A percentile compares a stretch with the other conserved stretches of the same genome.
These are phyloP conservation scores for Porites divaricata DNA, from an alignment of 92 coral and sea anemone genomes.

Conservation along the genomic window DNA sequence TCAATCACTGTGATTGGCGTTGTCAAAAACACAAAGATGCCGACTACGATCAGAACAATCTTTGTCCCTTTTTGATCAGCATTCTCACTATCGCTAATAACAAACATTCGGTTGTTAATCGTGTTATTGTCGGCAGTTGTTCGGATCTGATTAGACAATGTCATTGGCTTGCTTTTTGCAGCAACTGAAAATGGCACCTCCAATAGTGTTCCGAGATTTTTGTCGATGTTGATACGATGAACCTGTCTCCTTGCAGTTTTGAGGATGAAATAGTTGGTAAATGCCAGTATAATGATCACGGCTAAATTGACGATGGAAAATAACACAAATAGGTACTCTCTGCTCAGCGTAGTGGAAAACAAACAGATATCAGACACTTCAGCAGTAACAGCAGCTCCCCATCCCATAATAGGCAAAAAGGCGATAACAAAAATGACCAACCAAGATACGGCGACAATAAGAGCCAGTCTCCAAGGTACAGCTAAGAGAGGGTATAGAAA, in stretches of 20 bases:
- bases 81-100: constrained; percentile 14
- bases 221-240: constrained; percentile 66
- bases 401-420: constrained; percentile 75
- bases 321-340: constrained; percentile 76
- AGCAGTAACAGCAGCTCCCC: constrained; percentile 71
- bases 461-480: constrained; percentile 57
- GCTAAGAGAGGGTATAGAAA: constrained; percentile 70
- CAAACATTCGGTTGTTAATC: constrained; percentile 15
- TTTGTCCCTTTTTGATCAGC: constrained; percentile 77
- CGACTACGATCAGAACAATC: constrained; percentile 81
- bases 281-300: constrained; percentile 66
- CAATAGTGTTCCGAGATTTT: constrained; percentile 32
- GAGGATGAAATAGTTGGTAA: constrained; percentile 82
- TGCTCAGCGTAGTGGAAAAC: constrained; percentile 74
- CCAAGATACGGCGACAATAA: constrained; percentile 64
- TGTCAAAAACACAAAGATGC: constrained; percentile 80
- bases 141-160: constrained; percentile 31
- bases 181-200: constrained; percentile 41
- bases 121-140: constrained; percentile 8
- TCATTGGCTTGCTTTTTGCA: constrained; percentile 10
- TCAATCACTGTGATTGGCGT: constrained; percentile 94
- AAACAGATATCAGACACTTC: constrained; percentile 79
- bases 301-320: constrained; percentile 83
- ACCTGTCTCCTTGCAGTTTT: constrained; percentile 85
- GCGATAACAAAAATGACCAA: constrained; percentile 64